These are phyloP conservation scores for Connochaetes taurinus DNA, from an alignment of 2,113 vertebrate species.

Conservation along the genomic window DNA sequence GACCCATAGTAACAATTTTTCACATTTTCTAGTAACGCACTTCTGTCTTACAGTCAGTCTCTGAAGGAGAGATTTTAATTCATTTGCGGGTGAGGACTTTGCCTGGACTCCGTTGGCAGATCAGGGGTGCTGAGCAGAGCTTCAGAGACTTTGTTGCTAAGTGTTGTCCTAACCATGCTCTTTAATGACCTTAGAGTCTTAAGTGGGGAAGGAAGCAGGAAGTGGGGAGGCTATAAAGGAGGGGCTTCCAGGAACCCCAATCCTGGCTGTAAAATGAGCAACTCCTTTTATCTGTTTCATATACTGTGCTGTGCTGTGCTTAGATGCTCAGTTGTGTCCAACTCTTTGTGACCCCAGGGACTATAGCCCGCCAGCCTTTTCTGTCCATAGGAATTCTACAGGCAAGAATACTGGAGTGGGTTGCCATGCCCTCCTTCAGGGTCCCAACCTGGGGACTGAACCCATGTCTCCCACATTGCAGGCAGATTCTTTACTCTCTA, in stretches of 20 bases:
- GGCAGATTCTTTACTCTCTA: not conserved
- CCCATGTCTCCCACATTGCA: not conserved
- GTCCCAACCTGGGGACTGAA: not conserved
- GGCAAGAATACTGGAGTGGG: not conserved
- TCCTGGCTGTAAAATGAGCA: not conserved
- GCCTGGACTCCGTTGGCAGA: not conserved
- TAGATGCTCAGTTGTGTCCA: not conserved
- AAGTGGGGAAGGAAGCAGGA: not conserved
- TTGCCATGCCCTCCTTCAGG: not conserved
- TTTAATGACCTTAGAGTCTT: not conserved
- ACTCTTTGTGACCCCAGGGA: not conserved
- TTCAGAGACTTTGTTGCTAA: not conserved
- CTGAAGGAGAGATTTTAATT: not conserved
- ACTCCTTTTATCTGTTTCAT: not conserved
- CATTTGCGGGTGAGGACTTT: not conserved
- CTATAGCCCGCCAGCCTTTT: not conserved
- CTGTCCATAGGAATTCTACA: not conserved
- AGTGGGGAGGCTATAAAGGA: not conserved
- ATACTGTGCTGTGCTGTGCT: not conserved
- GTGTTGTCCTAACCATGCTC: not conserved
- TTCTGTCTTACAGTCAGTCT: not conserved
- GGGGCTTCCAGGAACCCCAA: not conserved
- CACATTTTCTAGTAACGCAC: not conserved
- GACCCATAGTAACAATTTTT: not conserved
- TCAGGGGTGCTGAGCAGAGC: not conserved